These are phyloP conservation scores for Apomyelois bistriatella DNA, from an alignment of 2,888 invertebrate genomes.

Conservation along the genomic window DNA sequence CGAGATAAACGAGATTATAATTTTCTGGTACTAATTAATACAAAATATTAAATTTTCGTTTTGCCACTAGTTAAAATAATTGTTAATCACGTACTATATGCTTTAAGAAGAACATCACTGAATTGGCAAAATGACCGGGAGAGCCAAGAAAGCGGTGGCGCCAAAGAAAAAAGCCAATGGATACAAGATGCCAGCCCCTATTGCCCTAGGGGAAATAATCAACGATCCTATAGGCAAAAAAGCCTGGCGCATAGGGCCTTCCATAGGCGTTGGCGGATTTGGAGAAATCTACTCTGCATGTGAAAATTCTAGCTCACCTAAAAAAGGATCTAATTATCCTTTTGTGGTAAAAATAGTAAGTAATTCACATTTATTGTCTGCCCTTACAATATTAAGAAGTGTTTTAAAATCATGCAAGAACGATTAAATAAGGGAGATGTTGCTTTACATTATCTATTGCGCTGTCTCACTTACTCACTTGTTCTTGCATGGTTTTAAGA, in stretches of 20 bases:
- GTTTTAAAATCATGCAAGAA: too few relatives aligned
- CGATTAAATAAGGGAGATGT: too few relatives aligned
- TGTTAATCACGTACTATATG: not conserved
- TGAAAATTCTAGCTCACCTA: constrained; percentile 74
- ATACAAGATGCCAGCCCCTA: constrained; percentile 83
- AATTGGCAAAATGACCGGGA: constrained; percentile 46
- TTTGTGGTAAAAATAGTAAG: constrained; percentile 91
- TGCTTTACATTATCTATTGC: too few relatives aligned
- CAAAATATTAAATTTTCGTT: too few relatives aligned
- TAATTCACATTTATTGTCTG: constrained; percentile 24
- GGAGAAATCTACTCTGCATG: constrained; percentile 95
- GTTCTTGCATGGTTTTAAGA: too few relatives aligned
- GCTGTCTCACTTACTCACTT: too few relatives aligned
- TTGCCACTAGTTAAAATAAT: too few relatives aligned
- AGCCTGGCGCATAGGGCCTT: constrained; percentile 91
- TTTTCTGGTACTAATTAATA: too few relatives aligned
- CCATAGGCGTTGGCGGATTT: constrained; percentile 95
- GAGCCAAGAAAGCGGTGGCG: constrained; percentile 57
- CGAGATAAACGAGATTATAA: too few relatives aligned
- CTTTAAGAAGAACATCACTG: not conserved
- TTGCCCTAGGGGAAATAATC: constrained; percentile 87
- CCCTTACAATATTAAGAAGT: too few relatives aligned
- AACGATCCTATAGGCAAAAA: constrained; percentile 85
- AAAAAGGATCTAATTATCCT: constrained; percentile 77
- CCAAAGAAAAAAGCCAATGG: constrained; percentile 67